Base-by-base conservation (phyloP, 2,113 vertebrate genomes). In the Odocoileus hemionus region DNA sequence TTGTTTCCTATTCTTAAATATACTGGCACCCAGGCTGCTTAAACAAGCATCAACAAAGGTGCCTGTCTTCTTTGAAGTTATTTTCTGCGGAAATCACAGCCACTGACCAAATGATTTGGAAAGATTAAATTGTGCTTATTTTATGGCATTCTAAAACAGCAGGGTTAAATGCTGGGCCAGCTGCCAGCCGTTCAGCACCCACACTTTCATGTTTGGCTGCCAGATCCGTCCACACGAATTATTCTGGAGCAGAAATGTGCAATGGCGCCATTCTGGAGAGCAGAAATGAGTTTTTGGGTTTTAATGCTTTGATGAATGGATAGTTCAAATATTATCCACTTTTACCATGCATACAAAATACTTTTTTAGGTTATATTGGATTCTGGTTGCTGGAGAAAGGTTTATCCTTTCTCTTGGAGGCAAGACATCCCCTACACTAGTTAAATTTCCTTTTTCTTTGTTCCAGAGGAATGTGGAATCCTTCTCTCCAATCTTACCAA, bases 101-200 rank as follows among this genome's bases (percentile, higher is more conserved):
- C 98, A 98, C 97, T 98, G 98, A 99, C 98, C 97, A 98, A 98
- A 98, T 98, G 98, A 98, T 99, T 98, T 98, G 96, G 97, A 98
- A 98, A 99, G 98, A 99, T 99, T 99, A 98, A 99, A 98, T 98
- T 98, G 97, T 98, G 98, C 98, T 98, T 99, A 98, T 98, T 99
- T 99, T 99, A 99, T 97, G 98, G 97, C 97, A 98, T 98, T 98
- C 98, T 98, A 98, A 98, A 98, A 97, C 98, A 98, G 98, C 98
- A 98, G 98, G 98, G 98, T 98, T 99, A 98, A 98, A 98, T 97
- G 95, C 98, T 98, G 98, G 98, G 98, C 98, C 98, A 98, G 98
- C 98, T 98, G 98, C 98, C 98, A 98, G 97, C 95, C 95, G 86
- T 97, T 98, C 97, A 97, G 98, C 97, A 98, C 98, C 98, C 97